Conservation (phyloP, 2,113 vertebrate genomes). For the Sinocyclocheilus maitianheensis region DNA sequence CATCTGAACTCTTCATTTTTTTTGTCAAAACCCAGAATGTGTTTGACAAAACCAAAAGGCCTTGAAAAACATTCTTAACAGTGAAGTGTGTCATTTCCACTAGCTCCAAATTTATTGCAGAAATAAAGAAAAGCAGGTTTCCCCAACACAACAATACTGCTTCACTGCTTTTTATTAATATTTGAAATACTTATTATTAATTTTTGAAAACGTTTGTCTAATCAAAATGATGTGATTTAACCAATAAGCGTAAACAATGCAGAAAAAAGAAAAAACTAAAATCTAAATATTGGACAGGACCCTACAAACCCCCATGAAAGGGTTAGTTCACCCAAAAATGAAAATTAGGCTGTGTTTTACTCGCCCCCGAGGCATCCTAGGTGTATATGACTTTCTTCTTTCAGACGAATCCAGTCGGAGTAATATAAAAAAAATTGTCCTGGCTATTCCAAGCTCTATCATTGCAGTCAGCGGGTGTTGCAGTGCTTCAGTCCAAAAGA, state of each 20-base stretch:
- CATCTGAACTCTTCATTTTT: not conserved
- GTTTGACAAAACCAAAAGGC: not conserved
- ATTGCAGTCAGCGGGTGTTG: no score
- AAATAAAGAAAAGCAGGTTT: not conserved
- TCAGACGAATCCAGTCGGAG: no score
- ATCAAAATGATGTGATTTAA: not conserved
- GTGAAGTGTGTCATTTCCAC: not conserved
- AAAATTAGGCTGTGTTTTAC: no score
- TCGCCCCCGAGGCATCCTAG: no score
- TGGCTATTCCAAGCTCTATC: no score
- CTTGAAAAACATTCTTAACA: not conserved
- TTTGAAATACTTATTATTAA: not conserved
- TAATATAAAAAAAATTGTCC: no score
- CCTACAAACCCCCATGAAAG: not conserved
- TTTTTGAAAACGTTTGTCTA: not conserved
- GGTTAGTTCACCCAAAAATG: no score
- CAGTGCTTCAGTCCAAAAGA: no score
- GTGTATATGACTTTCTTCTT: no score
- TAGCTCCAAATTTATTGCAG: not conserved
- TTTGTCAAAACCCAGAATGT: not conserved
- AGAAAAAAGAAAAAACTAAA: not conserved
- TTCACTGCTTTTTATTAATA: not conserved
- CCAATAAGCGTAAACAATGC: no score
- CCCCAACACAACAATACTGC: not conserved
- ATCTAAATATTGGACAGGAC: not conserved